Percentiles rank a stretch among this genome's conserved stretches.
Conservation (phyloP, 2,888 invertebrate genomes). For the Elmis aenea region DNA sequence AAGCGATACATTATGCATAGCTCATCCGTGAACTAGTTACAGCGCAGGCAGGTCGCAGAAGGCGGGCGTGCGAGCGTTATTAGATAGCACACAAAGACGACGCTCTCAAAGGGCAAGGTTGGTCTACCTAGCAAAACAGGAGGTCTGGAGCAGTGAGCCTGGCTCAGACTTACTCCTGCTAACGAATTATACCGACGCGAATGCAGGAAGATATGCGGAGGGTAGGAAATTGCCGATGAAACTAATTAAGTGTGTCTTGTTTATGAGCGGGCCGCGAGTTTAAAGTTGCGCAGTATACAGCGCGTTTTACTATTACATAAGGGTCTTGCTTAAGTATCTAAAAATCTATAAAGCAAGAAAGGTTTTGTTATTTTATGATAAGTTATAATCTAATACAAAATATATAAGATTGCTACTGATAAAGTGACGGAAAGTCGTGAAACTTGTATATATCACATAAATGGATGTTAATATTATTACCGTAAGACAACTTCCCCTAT, state of each 20-base stretch:
- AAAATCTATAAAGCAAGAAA: no score
- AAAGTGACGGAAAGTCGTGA: no score
- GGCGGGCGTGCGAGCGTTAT: constrained; percentile 21
- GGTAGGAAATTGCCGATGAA: constrained; percentile 28
- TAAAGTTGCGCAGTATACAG: constrained; percentile 2
- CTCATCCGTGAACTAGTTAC: constrained; percentile 35
- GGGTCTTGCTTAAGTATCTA: no score
- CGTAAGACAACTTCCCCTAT: no score
- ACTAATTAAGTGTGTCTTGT: constrained; percentile 31
- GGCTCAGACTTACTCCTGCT: background rate
- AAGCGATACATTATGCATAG: constrained; percentile 38
- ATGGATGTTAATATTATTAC: no score
- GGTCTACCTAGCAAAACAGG: constrained; percentile 6
- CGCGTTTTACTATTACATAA: no score
- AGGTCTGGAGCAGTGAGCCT: background rate
- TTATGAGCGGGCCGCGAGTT: constrained; percentile 27
- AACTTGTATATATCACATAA: no score
- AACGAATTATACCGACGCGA: constrained; percentile 2
- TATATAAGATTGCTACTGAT: no score
- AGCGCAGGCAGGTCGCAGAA: constrained; percentile 22
- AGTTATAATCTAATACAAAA: no score
- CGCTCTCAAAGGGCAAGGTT: constrained; percentile 16
- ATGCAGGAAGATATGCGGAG: constrained; percentile 17
- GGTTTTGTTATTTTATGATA: no score
- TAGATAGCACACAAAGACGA: constrained; percentile 23